A percentile compares a stretch with the other conserved stretches of the same genome.
Evolutionary conservation across 2,797 vertebrate genomes (phyloP).

Genomic region (Diplodus sargus): DNA sequence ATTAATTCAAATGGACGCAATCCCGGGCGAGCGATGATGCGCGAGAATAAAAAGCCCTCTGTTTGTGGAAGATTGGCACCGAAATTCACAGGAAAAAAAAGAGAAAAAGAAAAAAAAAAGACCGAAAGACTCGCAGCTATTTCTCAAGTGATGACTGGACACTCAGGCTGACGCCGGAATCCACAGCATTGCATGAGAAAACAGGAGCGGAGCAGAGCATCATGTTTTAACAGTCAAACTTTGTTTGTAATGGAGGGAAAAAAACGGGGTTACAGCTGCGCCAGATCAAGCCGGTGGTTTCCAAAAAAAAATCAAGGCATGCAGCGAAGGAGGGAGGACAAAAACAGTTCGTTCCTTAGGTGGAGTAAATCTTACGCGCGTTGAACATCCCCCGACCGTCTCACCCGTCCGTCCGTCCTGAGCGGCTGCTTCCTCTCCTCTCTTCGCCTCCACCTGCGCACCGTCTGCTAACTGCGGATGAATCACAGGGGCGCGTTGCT

Average conservation of each 20-base stretch:
- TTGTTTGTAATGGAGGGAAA: constrained; percentile 54
- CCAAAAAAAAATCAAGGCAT: constrained; percentile 15
- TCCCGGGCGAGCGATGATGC: constrained; percentile 55
- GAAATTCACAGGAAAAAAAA: no score
- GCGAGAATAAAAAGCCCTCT: constrained; percentile 54
- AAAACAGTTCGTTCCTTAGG: constrained; percentile 32
- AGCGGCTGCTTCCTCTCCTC: constrained; percentile 56
- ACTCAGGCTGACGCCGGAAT: constrained; percentile 64
- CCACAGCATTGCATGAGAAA: constrained; percentile 63
- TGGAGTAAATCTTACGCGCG: constrained; percentile 32
- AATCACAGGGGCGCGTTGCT: constrained; percentile 67
- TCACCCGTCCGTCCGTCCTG: constrained; percentile 55
- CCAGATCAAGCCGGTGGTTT: constrained; percentile 22
- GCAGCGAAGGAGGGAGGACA: background rate
- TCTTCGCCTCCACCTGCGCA: constrained; percentile 74
- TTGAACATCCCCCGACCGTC: constrained; percentile 48
- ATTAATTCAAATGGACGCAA: constrained; percentile 65
- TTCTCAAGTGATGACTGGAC: constrained; percentile 68
- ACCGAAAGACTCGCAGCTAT: constrained; percentile 62
- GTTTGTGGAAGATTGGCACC: constrained; percentile 53
- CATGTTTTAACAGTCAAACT: constrained; percentile 72
- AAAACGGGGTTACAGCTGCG: constrained; percentile 42
- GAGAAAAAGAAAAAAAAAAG: background rate
- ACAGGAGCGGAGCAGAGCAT: constrained; percentile 58
- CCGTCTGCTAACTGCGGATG: constrained; percentile 77